Percentiles rank a stretch among this genome's conserved stretches.
Evolutionary conservation across 2,888 invertebrate species (phyloP).

Genomic region (Biston stratarius): DNA sequence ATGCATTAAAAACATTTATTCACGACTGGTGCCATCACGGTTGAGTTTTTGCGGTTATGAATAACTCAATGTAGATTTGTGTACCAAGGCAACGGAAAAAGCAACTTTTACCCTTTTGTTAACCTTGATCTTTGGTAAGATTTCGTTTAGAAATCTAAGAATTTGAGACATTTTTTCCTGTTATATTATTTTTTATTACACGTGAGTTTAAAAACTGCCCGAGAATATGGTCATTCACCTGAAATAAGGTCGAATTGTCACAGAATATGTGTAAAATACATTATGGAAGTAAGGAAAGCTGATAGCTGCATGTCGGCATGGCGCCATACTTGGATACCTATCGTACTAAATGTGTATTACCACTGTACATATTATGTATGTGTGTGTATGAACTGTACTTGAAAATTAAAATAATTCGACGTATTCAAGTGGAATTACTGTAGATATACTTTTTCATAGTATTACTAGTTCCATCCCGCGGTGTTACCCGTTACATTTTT

Average conservation of each 20-base stretch:
- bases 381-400: no score
- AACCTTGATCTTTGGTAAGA: slow-evolving; percentile 13
- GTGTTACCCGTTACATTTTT: no score
- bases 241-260: slow-evolving; percentile 15
- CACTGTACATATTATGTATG: no score
- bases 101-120: background rate
- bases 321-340: no score
- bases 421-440: no score
- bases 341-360: no score
- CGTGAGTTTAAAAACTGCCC: slow-evolving; percentile 16
- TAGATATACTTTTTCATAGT: no score
- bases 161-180: slow-evolving; percentile 34
- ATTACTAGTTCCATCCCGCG: no score
- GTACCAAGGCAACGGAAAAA: slow-evolving; percentile 2
- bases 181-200: background rate
- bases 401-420: no score
- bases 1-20: background rate
- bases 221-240: slow-evolving; percentile 37
- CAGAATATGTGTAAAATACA: background rate
- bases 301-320: background rate
- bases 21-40: background rate
- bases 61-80: background rate
- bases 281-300: background rate
- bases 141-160: slow-evolving; percentile 24
- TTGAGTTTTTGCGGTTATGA: slow-evolving; percentile 1